Evolutionary conservation across 2,113 vertebrate species (phyloP).

Genomic region (Corythornis vintsioides): DNA sequence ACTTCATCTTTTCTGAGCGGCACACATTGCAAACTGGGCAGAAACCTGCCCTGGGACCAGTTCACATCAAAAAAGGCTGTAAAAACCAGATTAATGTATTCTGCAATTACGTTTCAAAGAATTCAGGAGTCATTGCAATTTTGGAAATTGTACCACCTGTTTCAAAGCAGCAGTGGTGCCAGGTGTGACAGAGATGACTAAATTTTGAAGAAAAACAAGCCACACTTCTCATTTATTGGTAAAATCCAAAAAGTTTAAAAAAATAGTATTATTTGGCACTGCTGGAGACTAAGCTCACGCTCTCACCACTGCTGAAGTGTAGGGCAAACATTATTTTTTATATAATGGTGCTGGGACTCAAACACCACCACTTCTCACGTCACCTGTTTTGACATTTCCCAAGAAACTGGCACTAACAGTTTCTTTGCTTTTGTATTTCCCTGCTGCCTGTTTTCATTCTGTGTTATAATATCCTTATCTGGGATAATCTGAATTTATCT

Average conservation of each 20-base stretch:
- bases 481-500: neutral
- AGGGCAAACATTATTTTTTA: neutral
- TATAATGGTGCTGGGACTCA: neutral
- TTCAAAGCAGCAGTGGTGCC: constrained; percentile 60
- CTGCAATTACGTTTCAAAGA: constrained; percentile 66
- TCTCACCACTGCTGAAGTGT: neutral
- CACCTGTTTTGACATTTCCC: neutral
- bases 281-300: neutral
- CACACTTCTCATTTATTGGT: neutral
- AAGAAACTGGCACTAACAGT: neutral
- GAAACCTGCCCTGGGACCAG: neutral
- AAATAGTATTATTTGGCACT: neutral
- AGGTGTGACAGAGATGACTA: constrained; percentile 64
- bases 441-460: neutral
- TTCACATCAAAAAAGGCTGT: neutral
- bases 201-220: constrained; percentile 58
- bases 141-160: constrained; percentile 50
- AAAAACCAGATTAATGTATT: constrained; percentile 19
- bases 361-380: neutral
- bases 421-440: neutral
- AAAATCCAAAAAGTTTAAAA: neutral
- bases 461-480: neutral
- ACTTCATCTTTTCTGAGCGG: neutral
- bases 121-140: constrained; percentile 20
- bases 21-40: neutral